phyloP scores from a whole-genome alignment of 1,140 invertebrate species.

The Pachyrhynchus sulphureomaculatus region DNA sequence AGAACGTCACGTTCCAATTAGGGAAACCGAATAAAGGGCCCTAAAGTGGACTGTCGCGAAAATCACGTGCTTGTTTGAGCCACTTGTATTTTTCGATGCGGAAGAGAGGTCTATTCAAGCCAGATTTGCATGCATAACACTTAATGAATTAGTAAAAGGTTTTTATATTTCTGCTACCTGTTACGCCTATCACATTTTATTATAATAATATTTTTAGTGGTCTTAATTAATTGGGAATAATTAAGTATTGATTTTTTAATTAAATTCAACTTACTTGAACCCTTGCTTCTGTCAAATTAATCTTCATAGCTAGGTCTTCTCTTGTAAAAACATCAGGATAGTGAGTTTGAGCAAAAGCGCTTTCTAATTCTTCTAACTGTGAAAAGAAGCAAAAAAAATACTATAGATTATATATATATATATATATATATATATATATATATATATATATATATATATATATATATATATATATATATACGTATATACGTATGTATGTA shows the following conservation, averaged over 20 bases:
- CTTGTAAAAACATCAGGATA: slow-evolving; percentile 98
- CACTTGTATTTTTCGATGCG: slow-evolving; percentile 8
- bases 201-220: too few relatives aligned
- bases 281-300: slow-evolving; percentile 94
- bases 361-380: slow-evolving; percentile 93
- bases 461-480: too few relatives aligned
- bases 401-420: not conserved
- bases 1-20: slow-evolving; percentile 27
- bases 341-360: slow-evolving; percentile 95
- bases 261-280: slow-evolving; percentile 78
- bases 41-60: not conserved
- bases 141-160: not conserved
- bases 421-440: too few relatives aligned
- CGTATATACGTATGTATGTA: too few relatives aligned
- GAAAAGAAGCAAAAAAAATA: slow-evolving; percentile 20
- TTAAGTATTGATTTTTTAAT: not conserved
- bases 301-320: slow-evolving; percentile 97
- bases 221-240: too few relatives aligned
- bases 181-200: too few relatives aligned
- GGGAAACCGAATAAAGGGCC: slow-evolving; percentile 4
- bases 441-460: too few relatives aligned
- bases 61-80: slow-evolving; percentile 12
- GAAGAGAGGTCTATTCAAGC: not conserved
- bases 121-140: too few relatives aligned
- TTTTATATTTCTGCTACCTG: not conserved